Percentiles rank a stretch among this genome's conserved stretches.
Evolutionary conservation across 2,888 invertebrate species (phyloP).

Genomic region (Pecten maximus): DNA sequence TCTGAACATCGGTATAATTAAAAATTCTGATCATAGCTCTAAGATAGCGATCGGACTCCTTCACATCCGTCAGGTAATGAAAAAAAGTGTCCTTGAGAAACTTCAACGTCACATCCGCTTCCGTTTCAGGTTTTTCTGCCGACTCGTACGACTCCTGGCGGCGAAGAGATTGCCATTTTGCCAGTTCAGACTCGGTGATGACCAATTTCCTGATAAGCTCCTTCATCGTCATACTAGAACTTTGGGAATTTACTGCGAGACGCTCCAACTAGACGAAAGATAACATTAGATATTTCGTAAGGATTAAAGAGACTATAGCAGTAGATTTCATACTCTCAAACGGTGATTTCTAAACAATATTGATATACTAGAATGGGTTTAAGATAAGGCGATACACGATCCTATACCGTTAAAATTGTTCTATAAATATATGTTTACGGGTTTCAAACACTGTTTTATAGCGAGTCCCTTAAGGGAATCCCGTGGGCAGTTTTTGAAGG

Average conservation of each 20-base stretch:
- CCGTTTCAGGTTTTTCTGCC: conserved; percentile 73
- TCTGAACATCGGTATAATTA: conserved; percentile 74
- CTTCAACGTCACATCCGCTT: conserved; percentile 74
- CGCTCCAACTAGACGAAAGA: conserved; percentile 72
- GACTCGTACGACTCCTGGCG: conserved; percentile 75
- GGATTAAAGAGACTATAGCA: too few relatives aligned
- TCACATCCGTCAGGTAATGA: conserved; percentile 76
- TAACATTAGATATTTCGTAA: conserved; percentile 1
- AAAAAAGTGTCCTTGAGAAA: conserved; percentile 79
- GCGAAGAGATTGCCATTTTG: conserved; percentile 77
- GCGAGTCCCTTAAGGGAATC: too few relatives aligned
- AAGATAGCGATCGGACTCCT: conserved; percentile 71
- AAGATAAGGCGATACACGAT: too few relatives aligned
- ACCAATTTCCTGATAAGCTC: conserved; percentile 77
- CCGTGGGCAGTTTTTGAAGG: too few relatives aligned
- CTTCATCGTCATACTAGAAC: conserved; percentile 66
- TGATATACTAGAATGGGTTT: too few relatives aligned
- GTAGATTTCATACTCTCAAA: too few relatives aligned
- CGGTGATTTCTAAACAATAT: too few relatives aligned
- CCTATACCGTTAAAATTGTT: too few relatives aligned
- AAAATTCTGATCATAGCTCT: conserved; percentile 79
- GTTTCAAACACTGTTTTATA: too few relatives aligned
- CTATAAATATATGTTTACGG: too few relatives aligned
- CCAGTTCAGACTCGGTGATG: conserved; percentile 75
- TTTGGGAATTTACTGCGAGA: conserved; percentile 63